Conservation (phyloP, 2,888 invertebrate genomes). For the Agonopterix alstromeriana region DNA sequence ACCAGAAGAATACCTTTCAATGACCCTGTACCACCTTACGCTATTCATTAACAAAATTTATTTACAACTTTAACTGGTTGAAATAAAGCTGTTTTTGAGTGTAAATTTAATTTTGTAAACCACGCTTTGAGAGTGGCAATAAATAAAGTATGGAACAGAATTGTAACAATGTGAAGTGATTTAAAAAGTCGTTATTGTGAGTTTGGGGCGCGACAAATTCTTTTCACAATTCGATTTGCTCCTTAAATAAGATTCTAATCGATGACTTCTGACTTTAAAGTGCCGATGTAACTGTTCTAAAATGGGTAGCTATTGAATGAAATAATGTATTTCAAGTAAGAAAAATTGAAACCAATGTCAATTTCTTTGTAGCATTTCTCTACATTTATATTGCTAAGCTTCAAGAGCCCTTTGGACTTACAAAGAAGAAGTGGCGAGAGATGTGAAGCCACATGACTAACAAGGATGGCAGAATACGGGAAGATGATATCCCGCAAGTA, state of each 20-base stretch:
- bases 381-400: too few species aligned
- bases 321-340: too few species aligned
- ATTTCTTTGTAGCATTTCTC: too few species aligned
- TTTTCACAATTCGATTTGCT: slow-evolving; percentile 46
- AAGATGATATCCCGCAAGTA: too few species aligned
- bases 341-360: too few species aligned
- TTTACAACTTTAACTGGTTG: too few species aligned
- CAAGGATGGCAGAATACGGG: too few species aligned
- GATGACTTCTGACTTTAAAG: slow-evolving; percentile 8
- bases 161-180: slow-evolving; percentile 50
- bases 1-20: slow-evolving; percentile 32
- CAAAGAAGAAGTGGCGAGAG: too few species aligned
- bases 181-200: slow-evolving; percentile 44
- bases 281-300: background rate
- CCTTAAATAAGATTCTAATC: slow-evolving; percentile 56
- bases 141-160: slow-evolving; percentile 47
- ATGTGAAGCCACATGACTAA: too few species aligned
- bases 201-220: slow-evolving; percentile 52
- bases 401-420: too few species aligned
- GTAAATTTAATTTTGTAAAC: slow-evolving; percentile 1
- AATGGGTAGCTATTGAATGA: background rate
- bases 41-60: background rate
- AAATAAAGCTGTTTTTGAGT: background rate
- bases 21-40: slow-evolving; percentile 9
- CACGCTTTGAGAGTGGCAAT: slow-evolving; percentile 27